phyloP scores from a whole-genome alignment of 2,888 invertebrate species.

The Ectobius pallidus region DNA sequence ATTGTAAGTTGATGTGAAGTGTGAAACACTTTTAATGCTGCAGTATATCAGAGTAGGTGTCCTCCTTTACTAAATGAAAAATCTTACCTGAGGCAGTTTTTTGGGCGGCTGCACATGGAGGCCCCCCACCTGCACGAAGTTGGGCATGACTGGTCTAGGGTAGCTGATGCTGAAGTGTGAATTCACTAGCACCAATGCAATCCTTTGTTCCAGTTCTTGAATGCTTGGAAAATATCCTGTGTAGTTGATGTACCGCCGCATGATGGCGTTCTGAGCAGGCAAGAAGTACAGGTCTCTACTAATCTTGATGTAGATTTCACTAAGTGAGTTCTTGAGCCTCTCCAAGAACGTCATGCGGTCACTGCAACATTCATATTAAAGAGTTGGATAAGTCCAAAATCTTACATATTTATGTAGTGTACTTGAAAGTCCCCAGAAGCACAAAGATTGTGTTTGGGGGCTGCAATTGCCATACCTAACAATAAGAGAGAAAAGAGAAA shows the following conservation, averaged over 20 bases:
- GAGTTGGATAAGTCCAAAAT: no score
- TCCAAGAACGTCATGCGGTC: constrained; percentile 55
- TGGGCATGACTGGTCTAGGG: constrained; percentile 61
- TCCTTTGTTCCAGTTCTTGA: constrained; percentile 44
- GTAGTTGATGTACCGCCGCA: constrained; percentile 36
- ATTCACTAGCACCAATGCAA: constrained; percentile 59
- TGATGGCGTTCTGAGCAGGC: constrained; percentile 8
- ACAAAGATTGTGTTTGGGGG: no score
- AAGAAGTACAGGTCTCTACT: background rate
- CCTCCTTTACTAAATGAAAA: no score
- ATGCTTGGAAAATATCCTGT: constrained; percentile 38
- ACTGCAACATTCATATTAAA: no score
- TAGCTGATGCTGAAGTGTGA: constrained; percentile 57
- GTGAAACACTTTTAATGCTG: no score
- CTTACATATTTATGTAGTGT: no score
- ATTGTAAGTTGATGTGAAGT: no score
- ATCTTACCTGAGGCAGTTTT: background rate
- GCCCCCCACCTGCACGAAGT: constrained; percentile 68
- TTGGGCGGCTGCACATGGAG: constrained; percentile 56
- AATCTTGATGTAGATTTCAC: background rate
- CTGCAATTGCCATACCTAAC: no score
- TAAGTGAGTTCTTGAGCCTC: background rate
- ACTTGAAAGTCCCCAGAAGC: no score
- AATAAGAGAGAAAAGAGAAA: no score
- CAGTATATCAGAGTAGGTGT: no score